phyloP scores from a whole-genome alignment of 1,140 invertebrate genomes.

The Bursaphelenchus mucronatus region DNA sequence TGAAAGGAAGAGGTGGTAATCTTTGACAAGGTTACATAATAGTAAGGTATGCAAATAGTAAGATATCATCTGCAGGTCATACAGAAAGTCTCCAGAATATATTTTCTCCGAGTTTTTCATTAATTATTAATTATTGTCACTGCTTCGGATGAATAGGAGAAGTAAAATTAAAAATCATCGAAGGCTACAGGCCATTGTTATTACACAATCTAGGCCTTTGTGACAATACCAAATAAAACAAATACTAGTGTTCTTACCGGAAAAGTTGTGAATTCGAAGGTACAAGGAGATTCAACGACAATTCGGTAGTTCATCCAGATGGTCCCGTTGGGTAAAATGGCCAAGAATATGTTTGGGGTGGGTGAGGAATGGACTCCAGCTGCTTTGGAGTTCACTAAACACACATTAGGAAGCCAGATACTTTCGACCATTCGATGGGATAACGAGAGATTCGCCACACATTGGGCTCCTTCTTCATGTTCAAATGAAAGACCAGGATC shows the following conservation, averaged over 20 bases:
- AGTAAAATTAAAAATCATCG: neutral
- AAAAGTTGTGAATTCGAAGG: slow-evolving; percentile 57
- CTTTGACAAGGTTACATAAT: too few relatives aligned
- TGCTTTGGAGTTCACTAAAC: slow-evolving; percentile 40
- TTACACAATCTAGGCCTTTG: neutral
- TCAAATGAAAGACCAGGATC: slow-evolving; percentile 58
- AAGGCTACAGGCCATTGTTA: too few relatives aligned
- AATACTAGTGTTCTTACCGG: slow-evolving; percentile 18
- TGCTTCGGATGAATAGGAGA: neutral
- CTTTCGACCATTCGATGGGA: slow-evolving; percentile 59
- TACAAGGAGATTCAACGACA: slow-evolving; percentile 56
- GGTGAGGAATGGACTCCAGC: slow-evolving; percentile 56
- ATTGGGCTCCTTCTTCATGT: slow-evolving; percentile 59
- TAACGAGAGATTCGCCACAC: slow-evolving; percentile 55
- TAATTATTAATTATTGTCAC: too few relatives aligned
- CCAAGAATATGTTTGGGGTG: slow-evolving; percentile 59
- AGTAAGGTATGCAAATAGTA: too few relatives aligned
- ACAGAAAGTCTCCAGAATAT: slow-evolving; percentile 19
- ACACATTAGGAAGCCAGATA: slow-evolving; percentile 42
- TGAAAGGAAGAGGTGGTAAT: slow-evolving; percentile 24
- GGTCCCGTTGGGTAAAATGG: slow-evolving; percentile 59
- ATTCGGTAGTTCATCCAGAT: slow-evolving; percentile 35
- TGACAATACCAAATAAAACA: neutral
- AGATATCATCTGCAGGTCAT: neutral
- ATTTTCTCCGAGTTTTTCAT: too few relatives aligned